Base-by-base conservation (phyloP, 1,140 invertebrate genomes). In the Sarcophaga bullata region DNA sequence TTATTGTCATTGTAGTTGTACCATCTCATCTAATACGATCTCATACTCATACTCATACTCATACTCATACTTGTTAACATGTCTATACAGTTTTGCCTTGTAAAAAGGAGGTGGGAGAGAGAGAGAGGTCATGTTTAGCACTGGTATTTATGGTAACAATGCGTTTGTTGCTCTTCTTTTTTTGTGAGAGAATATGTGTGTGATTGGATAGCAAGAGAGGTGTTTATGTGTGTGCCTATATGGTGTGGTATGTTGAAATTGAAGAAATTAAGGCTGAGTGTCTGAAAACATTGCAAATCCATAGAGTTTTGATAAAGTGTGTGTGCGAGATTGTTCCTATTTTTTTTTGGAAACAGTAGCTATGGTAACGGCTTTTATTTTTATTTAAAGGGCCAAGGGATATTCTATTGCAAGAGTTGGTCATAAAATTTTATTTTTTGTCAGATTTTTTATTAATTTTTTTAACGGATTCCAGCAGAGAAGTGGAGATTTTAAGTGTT, bases 301-400 rank as follows among this genome's bases (percentile, higher is more conserved):
- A 48, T 76, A 76, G 46, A 76, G 73, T 76, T 76, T 76, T n/a
- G 73, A 76, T 76, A 76, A 76, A 48, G 49, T 76, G 73, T 37
- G 17, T 73, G 72, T 37, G 25, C 25, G 54, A 37, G n/a, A n/a
- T 58, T 58, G 10, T 58, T 46, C 47, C 13, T 13, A 37, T 11
- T 73, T 73, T 73, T 73, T 17, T 73, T 73, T 73, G 25, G 25
- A 37, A 37, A 37, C 25, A 37, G 25, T 4, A 37, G 4, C 1
- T 4, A 37, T 37, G 25, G 25, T 19, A 37, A 37, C 25, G 25
- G 25, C 25, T 2, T 37, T 37, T 37, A 37, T 37, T 37, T 37
- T 37, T 2, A 4, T 37, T 37, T 37, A 37, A 37, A 37, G 25
- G 25, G 25, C 25, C 25, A 37, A 37, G 25, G 25, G 4, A 37